These are phyloP conservation scores for Phycodurus eques DNA, from an alignment of 2,113 vertebrate species.

Conservation along the genomic window DNA sequence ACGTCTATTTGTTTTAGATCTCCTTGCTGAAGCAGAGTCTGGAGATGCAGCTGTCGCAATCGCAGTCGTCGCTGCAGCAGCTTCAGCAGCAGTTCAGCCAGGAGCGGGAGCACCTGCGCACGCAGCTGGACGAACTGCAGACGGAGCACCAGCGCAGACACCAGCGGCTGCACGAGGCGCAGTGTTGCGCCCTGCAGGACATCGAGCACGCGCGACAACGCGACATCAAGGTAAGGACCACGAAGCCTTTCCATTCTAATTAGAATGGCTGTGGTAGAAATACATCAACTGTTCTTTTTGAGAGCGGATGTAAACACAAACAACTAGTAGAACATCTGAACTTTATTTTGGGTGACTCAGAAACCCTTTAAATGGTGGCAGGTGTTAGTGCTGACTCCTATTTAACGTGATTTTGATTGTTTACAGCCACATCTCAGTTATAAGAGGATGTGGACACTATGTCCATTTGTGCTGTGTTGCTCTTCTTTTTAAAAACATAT, in stretches of 20 bases:
- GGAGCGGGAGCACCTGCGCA: constrained; percentile 89
- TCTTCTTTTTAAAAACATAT: no score
- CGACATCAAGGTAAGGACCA: constrained; percentile 80
- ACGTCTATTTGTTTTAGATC: constrained; percentile 73
- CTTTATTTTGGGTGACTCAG: no score
- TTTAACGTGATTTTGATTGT: no score
- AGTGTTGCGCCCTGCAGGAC: constrained; percentile 86
- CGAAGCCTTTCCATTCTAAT: not conserved
- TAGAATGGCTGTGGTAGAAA: constrained; percentile 18
- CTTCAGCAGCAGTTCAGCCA: constrained; percentile 95
- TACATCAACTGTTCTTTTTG: no score
- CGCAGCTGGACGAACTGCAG: constrained; percentile 92
- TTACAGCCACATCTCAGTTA: no score
- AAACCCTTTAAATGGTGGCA: no score
- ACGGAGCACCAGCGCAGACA: constrained; percentile 89
- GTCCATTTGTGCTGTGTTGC: no score
- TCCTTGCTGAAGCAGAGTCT: constrained; percentile 95
- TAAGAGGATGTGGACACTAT: no score
- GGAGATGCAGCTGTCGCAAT: constrained; percentile 97
- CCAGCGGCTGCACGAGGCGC: constrained; percentile 88
- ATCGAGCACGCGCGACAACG: constrained; percentile 88
- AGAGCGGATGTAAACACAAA: no score
- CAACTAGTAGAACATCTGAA: not conserved
- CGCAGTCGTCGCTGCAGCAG: constrained; percentile 93
- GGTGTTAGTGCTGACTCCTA: no score